Conservation (phyloP, 23 tunicate genomes). For the Ciona savignyi region DNA sequence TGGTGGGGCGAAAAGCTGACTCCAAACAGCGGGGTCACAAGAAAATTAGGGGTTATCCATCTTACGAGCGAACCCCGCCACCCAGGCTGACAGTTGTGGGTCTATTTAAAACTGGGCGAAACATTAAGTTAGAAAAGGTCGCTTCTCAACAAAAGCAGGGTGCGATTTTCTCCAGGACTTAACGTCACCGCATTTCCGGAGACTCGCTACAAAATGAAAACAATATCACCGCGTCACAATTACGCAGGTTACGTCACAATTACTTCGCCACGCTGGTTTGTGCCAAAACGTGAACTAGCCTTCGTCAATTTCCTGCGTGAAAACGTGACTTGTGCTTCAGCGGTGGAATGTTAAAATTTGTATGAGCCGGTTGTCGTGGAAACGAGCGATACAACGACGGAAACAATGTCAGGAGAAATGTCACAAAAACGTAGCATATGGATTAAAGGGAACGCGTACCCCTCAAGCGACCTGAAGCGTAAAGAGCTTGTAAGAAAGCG, state of each 20-base stretch:
- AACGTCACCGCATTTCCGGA: slow-evolving; percentile 1
- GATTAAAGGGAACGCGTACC: too few species aligned
- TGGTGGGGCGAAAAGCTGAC: not conserved
- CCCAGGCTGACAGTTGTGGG: not conserved
- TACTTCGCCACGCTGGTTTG: not conserved
- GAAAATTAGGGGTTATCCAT: not conserved
- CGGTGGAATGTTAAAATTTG: not conserved
- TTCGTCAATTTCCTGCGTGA: not conserved
- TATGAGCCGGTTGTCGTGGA: not conserved
- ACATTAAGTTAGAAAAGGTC: not conserved
- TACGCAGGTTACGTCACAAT: not conserved
- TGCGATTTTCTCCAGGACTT: not conserved
- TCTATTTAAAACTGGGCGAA: not conserved
- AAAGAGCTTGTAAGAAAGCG: too few species aligned
- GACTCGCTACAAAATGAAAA: not conserved
- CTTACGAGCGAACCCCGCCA: not conserved
- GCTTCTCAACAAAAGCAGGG: not conserved
- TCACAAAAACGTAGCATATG: too few species aligned
- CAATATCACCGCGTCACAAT: not conserved
- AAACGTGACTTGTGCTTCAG: not conserved
- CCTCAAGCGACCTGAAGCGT: too few species aligned
- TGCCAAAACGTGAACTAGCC: not conserved
- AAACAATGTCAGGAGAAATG: not conserved
- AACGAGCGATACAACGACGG: not conserved
- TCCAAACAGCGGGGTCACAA: not conserved